phyloP scores from a whole-genome alignment of 2,113 vertebrate species.

The Chaetodon auriga region DNA sequence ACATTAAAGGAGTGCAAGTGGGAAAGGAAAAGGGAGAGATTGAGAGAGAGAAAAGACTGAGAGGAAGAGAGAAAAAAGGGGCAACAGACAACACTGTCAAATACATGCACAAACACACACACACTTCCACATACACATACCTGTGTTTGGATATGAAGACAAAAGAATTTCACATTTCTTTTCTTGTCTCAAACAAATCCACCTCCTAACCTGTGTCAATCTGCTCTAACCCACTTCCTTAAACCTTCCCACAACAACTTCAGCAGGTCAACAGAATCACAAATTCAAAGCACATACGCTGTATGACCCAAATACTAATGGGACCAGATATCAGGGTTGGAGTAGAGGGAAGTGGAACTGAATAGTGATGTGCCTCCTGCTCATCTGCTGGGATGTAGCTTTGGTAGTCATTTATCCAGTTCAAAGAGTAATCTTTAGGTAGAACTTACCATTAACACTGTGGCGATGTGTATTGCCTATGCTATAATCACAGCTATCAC shows the following conservation, averaged over 20 bases:
- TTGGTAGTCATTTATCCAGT: background rate
- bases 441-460: background rate
- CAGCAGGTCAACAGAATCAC: conserved; percentile 47
- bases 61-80: conserved; percentile 60
- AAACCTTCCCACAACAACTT: conserved; percentile 47
- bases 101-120: conserved; percentile 51
- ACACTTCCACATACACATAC: conserved; percentile 53
- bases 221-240: conserved; percentile 56
- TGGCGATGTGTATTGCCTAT: background rate
- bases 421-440: conserved; percentile 49
- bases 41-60: conserved; percentile 66
- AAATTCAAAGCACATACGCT: background rate
- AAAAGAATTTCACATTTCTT: conserved; percentile 61
- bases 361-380: background rate
- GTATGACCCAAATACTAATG: conserved; percentile 36
- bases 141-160: conserved; percentile 71
- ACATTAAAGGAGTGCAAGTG: conserved; percentile 89
- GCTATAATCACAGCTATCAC: background rate
- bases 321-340: background rate
- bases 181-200: conserved; percentile 42
- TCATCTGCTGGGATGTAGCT: background rate
- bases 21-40: conserved; percentile 77
- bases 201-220: conserved; percentile 57
- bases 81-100: conserved; percentile 64
- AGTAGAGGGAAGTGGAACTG: conserved; percentile 7